Evolutionary conservation across 2,888 invertebrate genomes (phyloP), one percentile per base, ranked within the genome.

Genomic region (Achlya flavicornis): DNA sequence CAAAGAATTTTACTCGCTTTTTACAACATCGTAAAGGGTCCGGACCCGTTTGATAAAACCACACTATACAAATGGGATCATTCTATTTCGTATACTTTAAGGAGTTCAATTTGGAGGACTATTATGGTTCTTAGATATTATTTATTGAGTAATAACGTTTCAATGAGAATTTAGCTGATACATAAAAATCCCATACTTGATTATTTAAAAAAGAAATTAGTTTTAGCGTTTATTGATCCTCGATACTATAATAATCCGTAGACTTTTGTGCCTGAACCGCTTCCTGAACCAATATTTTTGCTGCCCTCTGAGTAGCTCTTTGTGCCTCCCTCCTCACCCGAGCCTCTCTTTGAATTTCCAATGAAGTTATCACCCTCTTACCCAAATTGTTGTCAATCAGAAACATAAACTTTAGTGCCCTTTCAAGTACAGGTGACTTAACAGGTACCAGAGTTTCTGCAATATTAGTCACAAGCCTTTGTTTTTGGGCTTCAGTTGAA

Each of bases 1-100:
- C 77, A 78, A 70, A 77, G 77, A 80, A 80, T 72, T 78, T 76
- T 73, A 74, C 64, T 68, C 62, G 72, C 60, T 61, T 73, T 71
- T 83, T 81, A 41, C 41, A 12, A 38, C 38, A 41, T 41, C 41
- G 41, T 41, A 41, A 41, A 41, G 12, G 41, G 41, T 12, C 41
- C 41, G 41, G 41, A 46, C 46, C n/a, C n/a, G 46, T 46, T 46
- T n/a, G 46, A 46, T 46, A 6, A 6, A 46, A 41, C 12, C 46
- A 46, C 46, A 46, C 46, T 46, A 46, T n/a, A n/a, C 46, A 46
- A 46, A 46, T 46, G n/a, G 46, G 14, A 7, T 46, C 5, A n/a
- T 46, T 46, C n/a, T n/a, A 46, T n/a, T 46, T n/a, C 46, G n/a
- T 46, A 46, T 46, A n/a, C 2, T 5, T 4, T 46, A 46, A 10